These are phyloP conservation scores for Boloria euphrosyne DNA, from an alignment of 2,888 invertebrate species.

Conservation along the genomic window DNA sequence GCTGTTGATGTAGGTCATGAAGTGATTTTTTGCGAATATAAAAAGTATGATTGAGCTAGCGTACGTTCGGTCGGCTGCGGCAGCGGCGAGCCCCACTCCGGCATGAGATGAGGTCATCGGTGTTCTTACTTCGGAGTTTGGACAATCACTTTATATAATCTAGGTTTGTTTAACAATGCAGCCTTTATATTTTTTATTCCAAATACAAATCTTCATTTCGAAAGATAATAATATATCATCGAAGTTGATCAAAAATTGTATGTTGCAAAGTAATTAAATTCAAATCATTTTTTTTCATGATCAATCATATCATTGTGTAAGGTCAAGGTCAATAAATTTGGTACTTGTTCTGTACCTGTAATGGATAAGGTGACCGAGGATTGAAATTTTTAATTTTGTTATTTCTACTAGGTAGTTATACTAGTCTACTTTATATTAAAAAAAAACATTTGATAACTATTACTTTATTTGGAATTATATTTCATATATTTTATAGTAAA, in stretches of 20 bases:
- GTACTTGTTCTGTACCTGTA: background rate
- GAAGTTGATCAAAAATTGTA: too few relatives aligned
- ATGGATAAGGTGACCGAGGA: slow-evolving; percentile 22
- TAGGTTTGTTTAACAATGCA: slow-evolving; percentile 32
- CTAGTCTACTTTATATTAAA: too few relatives aligned
- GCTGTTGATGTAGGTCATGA: slow-evolving; percentile 75
- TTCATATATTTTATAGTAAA: too few relatives aligned
- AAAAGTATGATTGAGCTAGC: slow-evolving; percentile 59
- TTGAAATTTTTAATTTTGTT: background rate
- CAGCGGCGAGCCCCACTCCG: slow-evolving; percentile 37
- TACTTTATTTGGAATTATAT: too few relatives aligned
- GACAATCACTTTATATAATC: slow-evolving; percentile 35
- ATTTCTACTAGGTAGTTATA: background rate
- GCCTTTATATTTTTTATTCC: slow-evolving; percentile 17
- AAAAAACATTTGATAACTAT: too few relatives aligned
- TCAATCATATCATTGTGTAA: background rate
- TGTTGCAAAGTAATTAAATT: too few relatives aligned
- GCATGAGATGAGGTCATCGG: slow-evolving; percentile 57
- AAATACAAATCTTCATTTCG: background rate
- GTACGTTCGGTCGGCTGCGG: slow-evolving; percentile 40
- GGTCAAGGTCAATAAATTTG: background rate
- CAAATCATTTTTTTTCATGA: too few relatives aligned
- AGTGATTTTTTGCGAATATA: slow-evolving; percentile 57
- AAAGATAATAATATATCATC: too few relatives aligned
- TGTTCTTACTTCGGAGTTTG: slow-evolving; percentile 36